Percentiles rank a stretch among this genome's conserved stretches.
Evolutionary conservation across 2,113 vertebrate genomes (phyloP).

Genomic region (Cyanistes caeruleus): DNA sequence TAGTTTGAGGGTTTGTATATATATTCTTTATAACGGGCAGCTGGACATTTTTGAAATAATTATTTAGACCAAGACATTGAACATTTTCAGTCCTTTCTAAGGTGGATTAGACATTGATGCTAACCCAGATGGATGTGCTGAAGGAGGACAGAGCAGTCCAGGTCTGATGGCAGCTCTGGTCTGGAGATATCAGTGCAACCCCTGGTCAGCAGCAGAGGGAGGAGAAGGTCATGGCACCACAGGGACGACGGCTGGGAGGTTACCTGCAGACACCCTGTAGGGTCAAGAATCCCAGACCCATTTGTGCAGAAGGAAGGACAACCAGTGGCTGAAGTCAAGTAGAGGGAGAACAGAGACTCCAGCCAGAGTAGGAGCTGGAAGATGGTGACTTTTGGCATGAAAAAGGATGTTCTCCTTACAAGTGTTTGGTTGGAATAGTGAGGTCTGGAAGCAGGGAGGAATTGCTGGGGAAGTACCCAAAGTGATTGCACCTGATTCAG

Average conservation of each 20-base stretch:
- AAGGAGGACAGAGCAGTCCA: neutral
- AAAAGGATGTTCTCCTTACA: neutral
- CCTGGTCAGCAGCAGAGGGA: neutral
- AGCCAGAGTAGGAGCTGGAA: neutral
- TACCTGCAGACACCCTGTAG: neutral
- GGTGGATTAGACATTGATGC: neutral
- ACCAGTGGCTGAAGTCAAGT: neutral
- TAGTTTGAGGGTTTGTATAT: neutral
- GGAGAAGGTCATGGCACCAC: neutral
- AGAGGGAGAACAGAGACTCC: neutral
- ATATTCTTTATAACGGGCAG: neutral
- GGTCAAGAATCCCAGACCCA: neutral
- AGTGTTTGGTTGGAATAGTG: neutral
- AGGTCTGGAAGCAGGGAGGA: neutral
- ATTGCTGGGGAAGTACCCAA: neutral
- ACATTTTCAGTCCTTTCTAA: neutral
- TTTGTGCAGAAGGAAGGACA: neutral
- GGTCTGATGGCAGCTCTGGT: neutral
- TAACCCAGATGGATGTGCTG: neutral
- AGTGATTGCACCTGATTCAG: neutral
- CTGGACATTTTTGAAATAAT: neutral
- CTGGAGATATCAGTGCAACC: neutral
- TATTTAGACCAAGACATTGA: neutral
- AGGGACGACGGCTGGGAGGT: accelerated
- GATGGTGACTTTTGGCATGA: neutral